phyloP scores from a whole-genome alignment of 2,888 invertebrate genomes.

The Auanema sp. region DNA sequence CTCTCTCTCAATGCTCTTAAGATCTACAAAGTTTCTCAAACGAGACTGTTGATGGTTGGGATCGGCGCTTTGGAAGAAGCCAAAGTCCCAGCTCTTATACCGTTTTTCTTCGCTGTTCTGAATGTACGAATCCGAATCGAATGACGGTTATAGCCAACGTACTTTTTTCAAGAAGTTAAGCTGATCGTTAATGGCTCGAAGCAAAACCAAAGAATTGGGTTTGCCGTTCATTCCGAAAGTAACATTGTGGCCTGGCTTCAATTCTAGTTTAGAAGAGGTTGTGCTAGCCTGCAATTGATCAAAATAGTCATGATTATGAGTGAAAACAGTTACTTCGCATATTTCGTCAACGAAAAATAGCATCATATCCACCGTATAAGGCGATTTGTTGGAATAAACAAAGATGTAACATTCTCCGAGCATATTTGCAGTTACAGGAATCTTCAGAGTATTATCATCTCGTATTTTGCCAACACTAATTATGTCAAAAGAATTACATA shows the following conservation, averaged over 20 bases:
- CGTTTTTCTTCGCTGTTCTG: background rate
- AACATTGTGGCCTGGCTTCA: constrained; percentile 24
- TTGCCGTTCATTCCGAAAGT: constrained; percentile 26
- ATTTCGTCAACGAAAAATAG: constrained; percentile 33
- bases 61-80: constrained; percentile 10
- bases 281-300: constrained; percentile 14
- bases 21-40: constrained; percentile 18
- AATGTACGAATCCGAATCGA: background rate
- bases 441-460: constrained; percentile 16
- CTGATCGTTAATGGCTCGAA: constrained; percentile 42
- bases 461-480: constrained; percentile 18
- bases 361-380: constrained; percentile 25
- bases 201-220: constrained; percentile 11
- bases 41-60: constrained; percentile 9
- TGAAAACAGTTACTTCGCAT: constrained; percentile 18
- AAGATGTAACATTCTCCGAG: constrained; percentile 32
- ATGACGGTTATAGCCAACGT: background rate
- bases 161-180: constrained; percentile 35
- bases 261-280: constrained; percentile 10
- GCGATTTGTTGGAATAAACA: constrained; percentile 23
- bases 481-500: constrained; percentile 28
- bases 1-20: constrained; percentile 2
- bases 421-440: constrained; percentile 22
- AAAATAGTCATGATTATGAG: background rate
- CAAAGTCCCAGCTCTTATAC: constrained; percentile 19